These are phyloP conservation scores for Orientallactaga sibirica DNA, from an alignment of 2,797 vertebrate genomes.

Conservation along the genomic window DNA sequence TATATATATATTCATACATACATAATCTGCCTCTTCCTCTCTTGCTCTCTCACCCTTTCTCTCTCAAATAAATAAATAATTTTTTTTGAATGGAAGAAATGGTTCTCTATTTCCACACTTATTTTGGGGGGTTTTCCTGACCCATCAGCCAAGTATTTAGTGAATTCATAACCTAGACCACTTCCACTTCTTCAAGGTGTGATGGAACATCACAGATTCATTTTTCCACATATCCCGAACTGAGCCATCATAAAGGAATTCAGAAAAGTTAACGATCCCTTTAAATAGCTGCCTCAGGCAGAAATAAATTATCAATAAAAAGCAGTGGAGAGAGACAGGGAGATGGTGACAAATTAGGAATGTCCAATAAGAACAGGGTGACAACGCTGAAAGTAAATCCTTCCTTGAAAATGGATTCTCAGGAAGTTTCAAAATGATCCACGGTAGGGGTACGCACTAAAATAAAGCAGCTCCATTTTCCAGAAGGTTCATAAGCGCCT, in stretches of 20 bases:
- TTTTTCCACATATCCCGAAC: constrained; percentile 30
- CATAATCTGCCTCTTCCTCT: too few relatives aligned
- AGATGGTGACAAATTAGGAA: background rate
- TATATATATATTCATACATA: too few relatives aligned
- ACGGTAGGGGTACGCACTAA: background rate
- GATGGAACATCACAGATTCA: background rate
- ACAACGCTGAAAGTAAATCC: background rate
- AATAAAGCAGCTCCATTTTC: background rate
- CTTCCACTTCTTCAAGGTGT: background rate
- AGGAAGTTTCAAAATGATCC: background rate
- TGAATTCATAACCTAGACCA: background rate
- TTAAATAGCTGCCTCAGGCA: constrained; percentile 17
- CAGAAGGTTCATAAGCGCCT: background rate
- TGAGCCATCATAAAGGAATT: constrained; percentile 34
- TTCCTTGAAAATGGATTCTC: background rate
- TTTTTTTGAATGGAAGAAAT: background rate
- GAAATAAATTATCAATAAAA: constrained; percentile 35
- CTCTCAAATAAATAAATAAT: too few relatives aligned
- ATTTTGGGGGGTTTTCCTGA: constrained; percentile 39
- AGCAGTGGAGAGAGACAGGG: background rate
- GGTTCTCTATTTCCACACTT: background rate
- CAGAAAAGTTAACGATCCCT: constrained; percentile 20
- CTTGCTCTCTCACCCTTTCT: too few relatives aligned
- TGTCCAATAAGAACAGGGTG: background rate
- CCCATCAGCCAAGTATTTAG: background rate